Evolutionary conservation across 2,888 invertebrate genomes (phyloP).

Genomic region (Hoplodrina blanda): DNA sequence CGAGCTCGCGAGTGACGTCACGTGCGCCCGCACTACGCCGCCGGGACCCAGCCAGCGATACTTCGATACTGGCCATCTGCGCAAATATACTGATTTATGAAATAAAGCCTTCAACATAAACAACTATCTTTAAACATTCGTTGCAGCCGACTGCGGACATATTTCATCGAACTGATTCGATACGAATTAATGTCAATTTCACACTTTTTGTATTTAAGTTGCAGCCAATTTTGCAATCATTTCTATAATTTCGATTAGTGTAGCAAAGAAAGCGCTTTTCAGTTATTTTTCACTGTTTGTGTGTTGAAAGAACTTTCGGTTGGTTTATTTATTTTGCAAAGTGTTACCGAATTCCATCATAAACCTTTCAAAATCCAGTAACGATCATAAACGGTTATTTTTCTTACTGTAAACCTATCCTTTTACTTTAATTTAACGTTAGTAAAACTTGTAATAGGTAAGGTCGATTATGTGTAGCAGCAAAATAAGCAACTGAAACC

Average conservation of each 20-base stretch:
- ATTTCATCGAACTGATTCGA: not conserved
- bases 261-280: not conserved
- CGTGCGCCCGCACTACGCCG: conserved; percentile 84
- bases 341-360: too few species aligned
- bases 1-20: conserved; percentile 90
- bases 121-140: not conserved
- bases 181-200: not conserved
- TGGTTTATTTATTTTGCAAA: not conserved
- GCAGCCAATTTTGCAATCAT: not conserved
- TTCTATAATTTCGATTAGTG: not conserved
- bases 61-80: conserved; percentile 96
- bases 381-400: not conserved
- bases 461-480: not conserved
- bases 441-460: too few species aligned
- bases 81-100: not conserved
- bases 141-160: not conserved
- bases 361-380: not conserved
- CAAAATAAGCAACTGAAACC: not conserved
- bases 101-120: not conserved
- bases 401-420: not conserved
- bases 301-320: not conserved
- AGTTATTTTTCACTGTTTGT: not conserved
- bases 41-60: conserved; percentile 91
- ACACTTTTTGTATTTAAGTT: not conserved
- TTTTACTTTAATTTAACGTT: too few species aligned